Percentiles rank a stretch among this genome's conserved stretches.
These are phyloP conservation scores for Oncorhynchus kisutch DNA, from an alignment of 2,113 vertebrate genomes.

Conservation along the genomic window DNA sequence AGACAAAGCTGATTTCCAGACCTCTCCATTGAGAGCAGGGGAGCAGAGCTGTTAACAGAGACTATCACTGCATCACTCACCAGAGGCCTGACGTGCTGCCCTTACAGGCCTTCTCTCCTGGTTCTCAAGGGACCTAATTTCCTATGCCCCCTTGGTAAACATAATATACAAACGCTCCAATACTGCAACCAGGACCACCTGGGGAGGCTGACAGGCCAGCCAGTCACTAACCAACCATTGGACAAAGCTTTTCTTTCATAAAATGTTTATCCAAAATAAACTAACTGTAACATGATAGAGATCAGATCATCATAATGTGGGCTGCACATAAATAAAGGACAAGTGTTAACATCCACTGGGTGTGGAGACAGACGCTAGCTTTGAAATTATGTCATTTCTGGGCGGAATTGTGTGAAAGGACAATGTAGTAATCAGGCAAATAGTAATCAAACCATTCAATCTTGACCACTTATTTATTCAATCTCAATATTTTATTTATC, in stretches of 20 bases:
- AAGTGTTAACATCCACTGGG: neutral
- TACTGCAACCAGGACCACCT: constrained; percentile 65
- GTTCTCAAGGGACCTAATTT: constrained; percentile 60
- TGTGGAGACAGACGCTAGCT: constrained; percentile 4
- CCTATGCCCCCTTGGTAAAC: constrained; percentile 74
- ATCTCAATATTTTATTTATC: neutral
- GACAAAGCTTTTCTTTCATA: constrained; percentile 63
- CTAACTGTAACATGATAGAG: constrained; percentile 43
- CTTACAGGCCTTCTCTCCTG: constrained; percentile 19
- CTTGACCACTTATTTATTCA: neutral
- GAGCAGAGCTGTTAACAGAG: constrained; percentile 33
- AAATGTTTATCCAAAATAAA: constrained; percentile 65
- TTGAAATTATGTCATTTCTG: neutral
- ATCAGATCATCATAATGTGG: constrained; percentile 27
- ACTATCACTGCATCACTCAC: constrained; percentile 34
- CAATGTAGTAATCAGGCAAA: neutral
- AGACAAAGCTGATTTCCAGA: too few species aligned
- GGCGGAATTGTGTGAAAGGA: neutral
- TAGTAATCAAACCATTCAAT: too few species aligned
- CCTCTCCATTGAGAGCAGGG: neutral
- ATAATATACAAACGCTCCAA: constrained; percentile 69
- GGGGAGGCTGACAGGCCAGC: constrained; percentile 34
- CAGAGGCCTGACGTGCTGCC: constrained; percentile 31
- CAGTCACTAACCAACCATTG: neutral
- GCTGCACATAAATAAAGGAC: constrained; percentile 22